These are phyloP conservation scores for Neria commutata DNA, from an alignment of 2,888 invertebrate species.

Conservation along the genomic window DNA sequence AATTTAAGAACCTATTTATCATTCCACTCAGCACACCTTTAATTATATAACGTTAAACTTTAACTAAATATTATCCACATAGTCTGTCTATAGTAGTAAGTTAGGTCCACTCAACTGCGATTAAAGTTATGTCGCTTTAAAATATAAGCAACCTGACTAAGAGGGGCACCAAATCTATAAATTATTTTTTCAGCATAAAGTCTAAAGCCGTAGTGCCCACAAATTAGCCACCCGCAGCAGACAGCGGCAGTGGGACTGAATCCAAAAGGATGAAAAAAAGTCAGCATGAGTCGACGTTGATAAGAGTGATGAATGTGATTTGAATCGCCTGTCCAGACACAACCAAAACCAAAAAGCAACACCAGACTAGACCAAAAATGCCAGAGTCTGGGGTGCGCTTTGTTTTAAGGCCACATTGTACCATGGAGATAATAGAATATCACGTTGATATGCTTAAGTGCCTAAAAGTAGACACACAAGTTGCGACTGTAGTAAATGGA, in stretches of 20 bases:
- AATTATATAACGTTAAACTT: too few relatives aligned
- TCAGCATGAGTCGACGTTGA: not conserved
- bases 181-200: too few relatives aligned
- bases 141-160: too few relatives aligned
- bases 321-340: constrained; percentile 46
- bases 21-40: too few relatives aligned
- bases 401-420: not conserved
- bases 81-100: too few relatives aligned
- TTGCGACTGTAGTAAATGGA: constrained; percentile 5
- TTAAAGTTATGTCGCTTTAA: too few relatives aligned
- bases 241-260: not conserved
- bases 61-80: too few relatives aligned
- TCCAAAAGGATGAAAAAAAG: too few relatives aligned
- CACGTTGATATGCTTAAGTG: not conserved
- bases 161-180: too few relatives aligned
- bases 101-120: too few relatives aligned
- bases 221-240: constrained; percentile 1
- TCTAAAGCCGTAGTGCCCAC: not conserved
- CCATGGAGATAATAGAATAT: constrained; percentile 10
- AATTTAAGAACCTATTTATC: too few relatives aligned
- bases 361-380: constrained; percentile 43
- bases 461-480: constrained; percentile 13
- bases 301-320: constrained; percentile 44
- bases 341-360: constrained; percentile 7
- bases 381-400: constrained; percentile 9